Base-by-base conservation (phyloP, 2,113 vertebrate species). In the Poeciliopsis retropinna region DNA sequence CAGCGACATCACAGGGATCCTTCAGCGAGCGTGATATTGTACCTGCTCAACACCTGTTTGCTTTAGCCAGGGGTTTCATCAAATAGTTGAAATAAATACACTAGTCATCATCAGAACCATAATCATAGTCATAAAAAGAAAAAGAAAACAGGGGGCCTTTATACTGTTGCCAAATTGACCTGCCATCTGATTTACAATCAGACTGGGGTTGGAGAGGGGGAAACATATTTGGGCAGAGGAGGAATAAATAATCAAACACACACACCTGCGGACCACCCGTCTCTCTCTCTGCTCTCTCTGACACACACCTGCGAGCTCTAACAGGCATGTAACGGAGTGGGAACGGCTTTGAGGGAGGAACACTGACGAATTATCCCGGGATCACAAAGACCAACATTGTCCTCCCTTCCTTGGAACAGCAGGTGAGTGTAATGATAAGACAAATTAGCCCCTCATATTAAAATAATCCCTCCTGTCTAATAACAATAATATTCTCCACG, bases 31-130 rank as follows among this genome's bases (percentile, higher is more conserved):
- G 27, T 57, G 78, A 92, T 93, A 94, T 93, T 94, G 91, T 88
- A 89, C 83, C 88, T 92, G 84, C 88, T 88, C 84, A 81, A 92
- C 94, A 95, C 93, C 93, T 95, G 94, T 92, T 93, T 79, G 90
- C 85, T 90, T 88, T 84, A 77, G 88, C 87, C 78, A 60, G 72
- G 60, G 82, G 78, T 91, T 93, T 92, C 89, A 94, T 94, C 93
- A 91, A 91, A 92, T 93, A 92, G 92, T 91, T 91, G 87, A 91
- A 90, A 93, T 91, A 94, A 93, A 94, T 92, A 90, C 34, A 12
- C 89, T 83, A 89, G 88, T 93, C 91, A 93, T 94, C 92, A 92
- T 91, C 91, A 92, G 91, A 91, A 91, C 87, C 91, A 89, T 94
- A 93, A 94, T 94, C 92, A 93, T 83, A 86, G 89, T 91, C 84